Evolutionary conservation across 2,113 vertebrate species (phyloP), one percentile per base, ranked within the genome.

Genomic region (Cheirogaleus medius): DNA sequence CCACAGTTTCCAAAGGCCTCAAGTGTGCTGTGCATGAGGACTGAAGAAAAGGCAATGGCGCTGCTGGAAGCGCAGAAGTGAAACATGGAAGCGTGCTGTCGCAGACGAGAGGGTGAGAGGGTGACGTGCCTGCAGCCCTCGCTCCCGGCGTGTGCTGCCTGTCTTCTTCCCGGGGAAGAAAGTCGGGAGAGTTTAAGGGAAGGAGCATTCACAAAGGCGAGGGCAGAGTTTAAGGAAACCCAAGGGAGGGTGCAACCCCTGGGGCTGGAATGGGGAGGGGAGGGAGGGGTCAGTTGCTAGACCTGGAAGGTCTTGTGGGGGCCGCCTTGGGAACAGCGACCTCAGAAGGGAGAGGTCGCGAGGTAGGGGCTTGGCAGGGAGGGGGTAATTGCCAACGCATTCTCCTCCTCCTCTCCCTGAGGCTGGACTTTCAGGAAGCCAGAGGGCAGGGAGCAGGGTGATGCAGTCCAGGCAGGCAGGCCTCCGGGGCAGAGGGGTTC

Each of bases 321-420:
- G 13, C 56, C 60, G 25, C 23, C 27, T 39, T 7, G 54, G 21
- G 20, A 73, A 29, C 9, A 60, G 44, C 1, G n/a, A 58, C 66
- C 52, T 18, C 39, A 17, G 56, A 29, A 18, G 56, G n/a, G 54
- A 60, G 25, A 34, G n/a, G n/a, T n/a, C n/a, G n/a, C n/a, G n/a
- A n/a, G 15, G 21, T 0, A 20, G 25, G 25, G 47, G 34, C 42
- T 37, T 34, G 18, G 34, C 9, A 42, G 29, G 69, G 69, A 58
- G 60, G 29, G 13, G 23, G 5, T 11, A 0, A 12, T 6, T 29
- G 49, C n/a, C 34, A 27, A 1, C 3, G 6, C 9, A 14, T 14
- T 29, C 15, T n/a, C 25, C 7, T 82, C 81, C 58, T 63, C 14
- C 54, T 17, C 15, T 77, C 68, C 47, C 20, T 1, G 18, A 0